Base-by-base conservation (phyloP, 2,113 vertebrate genomes). In the Clinocottus analis region DNA sequence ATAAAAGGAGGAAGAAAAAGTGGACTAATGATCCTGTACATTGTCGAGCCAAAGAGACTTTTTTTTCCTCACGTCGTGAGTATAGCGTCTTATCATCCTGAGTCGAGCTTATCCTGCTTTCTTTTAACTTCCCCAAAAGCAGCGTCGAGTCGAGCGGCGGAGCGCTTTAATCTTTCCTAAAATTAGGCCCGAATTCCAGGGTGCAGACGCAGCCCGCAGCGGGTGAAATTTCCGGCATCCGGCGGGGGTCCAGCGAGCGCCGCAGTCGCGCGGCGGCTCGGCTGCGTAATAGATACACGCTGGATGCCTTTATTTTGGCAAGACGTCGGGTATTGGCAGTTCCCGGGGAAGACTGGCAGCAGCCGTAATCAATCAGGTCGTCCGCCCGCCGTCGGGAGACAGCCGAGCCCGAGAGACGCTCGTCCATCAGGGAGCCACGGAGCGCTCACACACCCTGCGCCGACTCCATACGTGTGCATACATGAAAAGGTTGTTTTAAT, bases 401-500 rank as follows among this genome's bases (percentile, higher is more conserved):
- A 90, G 91, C 74, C 27, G 73, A 87, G 82, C 85, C 87, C 63
- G 83, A 80, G 86, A 33, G 85, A 83, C 11, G 75, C 51, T 69
- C 73, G 88, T 93, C 91, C 87, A 85, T 92, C 89, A 93, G 79
- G 68, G 81, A 83, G 80, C 68, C 47, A 37, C 80, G 62, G 7
- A 35, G 61, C 3, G 7, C 1, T 27, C 3, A 5, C 59, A 5
- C 16, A 85, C 85, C 85, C 88, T 80, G 62, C 77, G 77, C 77
- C 56, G 45, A 61, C 51, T 62, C 61, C 79, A 63, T 23, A 82
- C 47, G 72, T 77, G 79, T 76, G 89, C 88, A 91, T 90, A 87
- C 79, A 90, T 88, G 81, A 89, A 92, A 92, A 88, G 83, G 69
- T 90, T 92, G 89, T 87, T 93, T 90, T 90, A 91, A 92, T 93